These are phyloP conservation scores for Pollenia amentaria DNA, from an alignment of 2,888 invertebrate species.

Conservation along the genomic window DNA sequence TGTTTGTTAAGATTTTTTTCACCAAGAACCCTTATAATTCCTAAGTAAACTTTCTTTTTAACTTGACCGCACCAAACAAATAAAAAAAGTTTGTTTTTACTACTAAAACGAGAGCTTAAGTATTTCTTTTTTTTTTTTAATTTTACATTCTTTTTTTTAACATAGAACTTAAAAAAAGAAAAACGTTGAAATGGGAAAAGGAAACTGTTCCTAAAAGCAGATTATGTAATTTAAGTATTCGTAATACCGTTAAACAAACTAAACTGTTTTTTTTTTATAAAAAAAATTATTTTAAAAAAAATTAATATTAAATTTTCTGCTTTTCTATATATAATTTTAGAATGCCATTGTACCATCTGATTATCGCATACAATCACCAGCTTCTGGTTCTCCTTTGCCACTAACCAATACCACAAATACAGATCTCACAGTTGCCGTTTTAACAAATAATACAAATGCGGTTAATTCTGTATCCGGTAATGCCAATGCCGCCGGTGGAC, in stretches of 20 bases:
- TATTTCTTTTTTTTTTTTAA: slow-evolving; percentile 35
- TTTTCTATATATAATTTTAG: slow-evolving; percentile 86
- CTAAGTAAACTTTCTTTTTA: slow-evolving; percentile 74
- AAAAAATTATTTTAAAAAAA: neutral
- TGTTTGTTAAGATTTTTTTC: neutral
- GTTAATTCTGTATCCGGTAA: slow-evolving; percentile 85
- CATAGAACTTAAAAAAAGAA: neutral
- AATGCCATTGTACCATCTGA: slow-evolving; percentile 95
- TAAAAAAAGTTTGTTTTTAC: slow-evolving; percentile 52
- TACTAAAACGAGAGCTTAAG: slow-evolving; percentile 17
- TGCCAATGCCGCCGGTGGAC: slow-evolving; percentile 88
- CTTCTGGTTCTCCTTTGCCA: slow-evolving; percentile 88
- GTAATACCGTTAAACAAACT: neutral
- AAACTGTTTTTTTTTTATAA: neutral
- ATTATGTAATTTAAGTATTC: neutral
- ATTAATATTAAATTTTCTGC: slow-evolving; percentile 13
- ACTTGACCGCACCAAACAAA: slow-evolving; percentile 58
- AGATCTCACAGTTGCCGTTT: slow-evolving; percentile 84
- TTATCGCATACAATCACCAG: slow-evolving; percentile 87
- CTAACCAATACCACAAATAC: slow-evolving; percentile 84
- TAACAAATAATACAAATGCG: slow-evolving; percentile 84
- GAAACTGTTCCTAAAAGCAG: neutral
- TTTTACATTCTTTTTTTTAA: slow-evolving; percentile 6
- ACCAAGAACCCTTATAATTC: slow-evolving; percentile 59
- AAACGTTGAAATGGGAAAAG: neutral